These are phyloP conservation scores for Oreortyx pictus DNA, from an alignment of 2,797 vertebrate species.

Conservation along the genomic window DNA sequence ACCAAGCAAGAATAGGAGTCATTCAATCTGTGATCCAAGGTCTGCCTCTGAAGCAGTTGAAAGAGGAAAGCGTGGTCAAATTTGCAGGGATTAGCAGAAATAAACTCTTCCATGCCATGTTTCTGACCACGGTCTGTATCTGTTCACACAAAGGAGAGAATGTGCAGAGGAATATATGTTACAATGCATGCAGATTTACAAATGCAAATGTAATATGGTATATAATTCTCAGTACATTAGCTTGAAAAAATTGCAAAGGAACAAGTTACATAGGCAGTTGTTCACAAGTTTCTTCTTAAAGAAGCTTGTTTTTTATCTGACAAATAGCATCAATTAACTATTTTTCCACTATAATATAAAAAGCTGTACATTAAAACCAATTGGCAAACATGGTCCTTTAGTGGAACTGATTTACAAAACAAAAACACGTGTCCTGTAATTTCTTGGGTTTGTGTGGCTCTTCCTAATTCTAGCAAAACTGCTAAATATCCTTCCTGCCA, in stretches of 20 bases:
- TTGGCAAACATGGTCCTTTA: background rate
- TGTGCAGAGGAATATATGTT: background rate
- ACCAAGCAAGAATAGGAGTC: constrained; percentile 99
- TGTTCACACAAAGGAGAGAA: constrained; percentile 59
- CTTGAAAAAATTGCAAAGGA: background rate
- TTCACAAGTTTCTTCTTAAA: background rate
- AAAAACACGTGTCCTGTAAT: background rate
- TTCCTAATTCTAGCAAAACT: constrained; percentile 15
- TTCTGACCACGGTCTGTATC: constrained; percentile 92
- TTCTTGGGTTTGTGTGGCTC: background rate
- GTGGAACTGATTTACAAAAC: background rate
- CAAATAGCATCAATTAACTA: background rate
- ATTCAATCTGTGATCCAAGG: constrained; percentile 94
- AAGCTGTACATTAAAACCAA: background rate
- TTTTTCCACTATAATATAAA: background rate
- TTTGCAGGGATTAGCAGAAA: constrained; percentile 90
- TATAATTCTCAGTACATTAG: background rate
- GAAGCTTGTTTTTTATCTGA: background rate
- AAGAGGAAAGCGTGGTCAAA: constrained; percentile 92
- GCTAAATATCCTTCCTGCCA: background rate
- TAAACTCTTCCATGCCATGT: constrained; percentile 93
- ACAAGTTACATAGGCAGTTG: background rate
- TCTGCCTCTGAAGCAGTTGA: constrained; percentile 90
- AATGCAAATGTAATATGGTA: background rate
- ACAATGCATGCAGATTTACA: background rate